These are phyloP conservation scores for Ispidina picta DNA, from an alignment of 2,797 vertebrate species.

Conservation along the genomic window DNA sequence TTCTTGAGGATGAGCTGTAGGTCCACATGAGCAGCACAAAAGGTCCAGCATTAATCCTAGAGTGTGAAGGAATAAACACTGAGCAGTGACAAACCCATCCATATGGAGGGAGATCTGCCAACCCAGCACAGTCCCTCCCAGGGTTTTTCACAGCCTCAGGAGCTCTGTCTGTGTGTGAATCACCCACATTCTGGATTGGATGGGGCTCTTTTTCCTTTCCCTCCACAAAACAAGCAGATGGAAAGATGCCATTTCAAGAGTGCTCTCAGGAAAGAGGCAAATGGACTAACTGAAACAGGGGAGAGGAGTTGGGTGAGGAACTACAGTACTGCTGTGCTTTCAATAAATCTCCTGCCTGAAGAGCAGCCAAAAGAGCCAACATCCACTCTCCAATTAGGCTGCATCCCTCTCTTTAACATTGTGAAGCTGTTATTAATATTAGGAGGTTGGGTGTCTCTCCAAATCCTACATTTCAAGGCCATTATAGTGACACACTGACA, in stretches of 20 bases:
- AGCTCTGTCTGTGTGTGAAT: constrained; percentile 9
- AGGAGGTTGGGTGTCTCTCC: background rate
- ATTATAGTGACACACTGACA: constrained; percentile 1
- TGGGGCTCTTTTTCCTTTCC: background rate
- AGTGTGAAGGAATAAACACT: background rate
- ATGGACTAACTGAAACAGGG: background rate
- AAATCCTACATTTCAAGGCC: constrained; percentile 10
- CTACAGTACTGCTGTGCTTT: background rate
- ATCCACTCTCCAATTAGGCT: constrained; percentile 21
- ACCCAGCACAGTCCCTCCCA: background rate
- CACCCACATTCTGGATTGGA: background rate
- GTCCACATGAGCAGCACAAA: constrained; percentile 17
- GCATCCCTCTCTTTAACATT: constrained; percentile 38
- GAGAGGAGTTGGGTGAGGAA: background rate
- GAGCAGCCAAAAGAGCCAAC: constrained; percentile 20
- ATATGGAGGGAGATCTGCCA: constrained; percentile 39
- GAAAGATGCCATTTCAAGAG: background rate
- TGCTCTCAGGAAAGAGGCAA: background rate
- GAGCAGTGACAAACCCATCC: constrained; percentile 5
- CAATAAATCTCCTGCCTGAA: constrained; percentile 41
- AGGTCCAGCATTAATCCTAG: constrained; percentile 35
- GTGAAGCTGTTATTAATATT: constrained; percentile 23
- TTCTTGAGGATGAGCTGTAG: constrained; percentile 48
- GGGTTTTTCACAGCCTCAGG: constrained; percentile 10
- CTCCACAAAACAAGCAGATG: background rate